A percentile compares a stretch with the other conserved stretches of the same genome.
phyloP scores from a whole-genome alignment of 2,797 vertebrate genomes.

The Dromococcyx pavoninus region DNA sequence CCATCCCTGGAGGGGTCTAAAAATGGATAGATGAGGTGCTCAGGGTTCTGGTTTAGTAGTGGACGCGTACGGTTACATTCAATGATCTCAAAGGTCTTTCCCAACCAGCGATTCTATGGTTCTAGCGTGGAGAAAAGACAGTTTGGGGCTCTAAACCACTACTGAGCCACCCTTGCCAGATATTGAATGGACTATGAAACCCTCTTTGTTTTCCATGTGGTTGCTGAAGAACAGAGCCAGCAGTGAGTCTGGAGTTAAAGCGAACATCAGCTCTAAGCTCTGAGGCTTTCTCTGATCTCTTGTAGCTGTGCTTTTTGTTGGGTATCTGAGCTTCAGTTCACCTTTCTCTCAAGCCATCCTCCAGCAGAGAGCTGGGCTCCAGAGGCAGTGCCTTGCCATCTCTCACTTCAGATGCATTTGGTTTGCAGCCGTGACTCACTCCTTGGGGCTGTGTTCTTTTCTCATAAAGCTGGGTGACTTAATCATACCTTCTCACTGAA shows the following conservation, averaged over 20 bases:
- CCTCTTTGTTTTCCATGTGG: not conserved
- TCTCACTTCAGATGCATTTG: not conserved
- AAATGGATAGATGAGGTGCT: too few relatives aligned
- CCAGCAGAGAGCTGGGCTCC: not conserved
- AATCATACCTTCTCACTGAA: slow-evolving; percentile 62
- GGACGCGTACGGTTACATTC: too few relatives aligned
- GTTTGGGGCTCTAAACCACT: not conserved
- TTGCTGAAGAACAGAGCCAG: not conserved
- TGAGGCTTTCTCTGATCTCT: not conserved
- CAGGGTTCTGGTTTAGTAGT: too few relatives aligned
- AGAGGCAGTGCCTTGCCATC: not conserved
- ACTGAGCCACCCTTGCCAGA: not conserved
- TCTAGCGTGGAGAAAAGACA: not conserved
- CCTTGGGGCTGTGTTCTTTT: not conserved
- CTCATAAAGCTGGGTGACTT: slow-evolving; percentile 52
- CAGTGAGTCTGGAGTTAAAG: not conserved
- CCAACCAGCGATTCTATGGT: too few relatives aligned
- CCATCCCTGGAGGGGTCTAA: too few relatives aligned
- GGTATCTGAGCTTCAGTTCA: not conserved
- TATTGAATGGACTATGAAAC: not conserved
- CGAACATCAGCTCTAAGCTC: not conserved
- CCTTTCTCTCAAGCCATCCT: not conserved
- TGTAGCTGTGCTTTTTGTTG: not conserved
- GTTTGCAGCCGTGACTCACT: slow-evolving; percentile 3
- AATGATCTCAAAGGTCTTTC: too few relatives aligned